A percentile compares a stretch with the other conserved stretches of the same genome.
Conservation (phyloP, 2,113 vertebrate genomes). For the Pycnonotus jocosus region DNA sequence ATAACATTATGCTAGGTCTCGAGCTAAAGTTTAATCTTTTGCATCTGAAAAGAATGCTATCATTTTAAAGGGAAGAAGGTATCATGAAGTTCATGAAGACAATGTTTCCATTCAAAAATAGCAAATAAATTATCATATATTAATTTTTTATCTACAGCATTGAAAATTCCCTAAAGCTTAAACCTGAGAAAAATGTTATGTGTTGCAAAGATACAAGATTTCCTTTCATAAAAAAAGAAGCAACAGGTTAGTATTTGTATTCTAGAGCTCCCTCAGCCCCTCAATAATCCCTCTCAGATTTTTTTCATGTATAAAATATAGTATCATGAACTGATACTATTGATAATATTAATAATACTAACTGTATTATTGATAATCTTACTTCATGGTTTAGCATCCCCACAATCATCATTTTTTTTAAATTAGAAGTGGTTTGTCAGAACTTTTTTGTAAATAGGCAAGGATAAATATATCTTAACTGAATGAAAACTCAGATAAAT, state of each 20-base stretch:
- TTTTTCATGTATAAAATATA: neutral
- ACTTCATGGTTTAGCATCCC: neutral
- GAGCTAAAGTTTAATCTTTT: neutral
- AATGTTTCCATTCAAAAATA: neutral
- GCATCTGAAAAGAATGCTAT: neutral
- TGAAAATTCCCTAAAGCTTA: neutral
- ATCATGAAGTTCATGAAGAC: neutral
- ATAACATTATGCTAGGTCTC: neutral
- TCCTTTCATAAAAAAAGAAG: neutral
- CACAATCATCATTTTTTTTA: neutral
- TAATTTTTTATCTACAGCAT: neutral
- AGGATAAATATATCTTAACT: neutral
- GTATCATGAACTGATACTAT: neutral
- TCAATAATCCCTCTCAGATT: neutral
- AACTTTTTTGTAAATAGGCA: neutral
- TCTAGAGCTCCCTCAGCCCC: neutral
- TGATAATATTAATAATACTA: no score
- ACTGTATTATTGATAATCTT: neutral
- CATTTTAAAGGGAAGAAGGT: neutral
- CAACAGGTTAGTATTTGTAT: neutral
- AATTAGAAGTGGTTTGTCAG: neutral
- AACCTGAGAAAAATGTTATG: neutral
- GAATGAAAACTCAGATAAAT: neutral
- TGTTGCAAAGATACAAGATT: neutral
- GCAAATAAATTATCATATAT: neutral